Percentiles rank a stretch among this genome's conserved stretches.
These are phyloP conservation scores for Struthidea cinerea DNA, from an alignment of 2,113 vertebrate genomes.

Conservation along the genomic window DNA sequence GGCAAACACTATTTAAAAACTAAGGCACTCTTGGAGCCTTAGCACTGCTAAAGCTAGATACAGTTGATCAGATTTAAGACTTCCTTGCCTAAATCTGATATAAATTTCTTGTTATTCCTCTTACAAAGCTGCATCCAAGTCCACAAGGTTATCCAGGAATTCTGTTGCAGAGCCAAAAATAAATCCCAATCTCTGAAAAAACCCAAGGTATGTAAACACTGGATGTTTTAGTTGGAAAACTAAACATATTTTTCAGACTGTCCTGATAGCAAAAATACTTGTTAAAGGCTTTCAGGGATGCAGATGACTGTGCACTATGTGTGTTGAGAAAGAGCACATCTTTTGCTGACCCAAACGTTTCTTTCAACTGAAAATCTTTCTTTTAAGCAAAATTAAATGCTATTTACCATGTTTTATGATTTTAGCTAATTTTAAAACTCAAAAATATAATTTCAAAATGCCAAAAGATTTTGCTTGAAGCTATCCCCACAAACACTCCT, in stretches of 20 bases:
- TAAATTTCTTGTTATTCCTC: background rate
- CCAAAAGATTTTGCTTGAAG: background rate
- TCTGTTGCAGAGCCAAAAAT: background rate
- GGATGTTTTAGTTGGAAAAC: background rate
- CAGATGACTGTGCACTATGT: background rate
- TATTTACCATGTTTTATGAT: background rate
- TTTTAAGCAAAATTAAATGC: background rate
- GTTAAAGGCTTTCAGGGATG: background rate
- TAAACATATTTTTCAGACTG: background rate
- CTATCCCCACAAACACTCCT: background rate
- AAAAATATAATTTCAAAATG: background rate
- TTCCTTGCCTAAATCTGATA: background rate
- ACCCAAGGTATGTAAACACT: background rate
- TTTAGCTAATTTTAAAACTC: background rate
- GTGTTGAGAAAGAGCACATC: background rate
- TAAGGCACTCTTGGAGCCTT: background rate
- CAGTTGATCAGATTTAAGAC: background rate
- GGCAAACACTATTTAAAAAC: background rate
- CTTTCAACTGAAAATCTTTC: background rate
- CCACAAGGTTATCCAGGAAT: background rate
- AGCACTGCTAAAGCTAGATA: background rate
- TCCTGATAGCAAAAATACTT: background rate
- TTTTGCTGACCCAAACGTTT: background rate
- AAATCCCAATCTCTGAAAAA: background rate
- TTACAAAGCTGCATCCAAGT: background rate